Conservation (phyloP, 2,888 invertebrate species). For the Noctua pronuba region DNA sequence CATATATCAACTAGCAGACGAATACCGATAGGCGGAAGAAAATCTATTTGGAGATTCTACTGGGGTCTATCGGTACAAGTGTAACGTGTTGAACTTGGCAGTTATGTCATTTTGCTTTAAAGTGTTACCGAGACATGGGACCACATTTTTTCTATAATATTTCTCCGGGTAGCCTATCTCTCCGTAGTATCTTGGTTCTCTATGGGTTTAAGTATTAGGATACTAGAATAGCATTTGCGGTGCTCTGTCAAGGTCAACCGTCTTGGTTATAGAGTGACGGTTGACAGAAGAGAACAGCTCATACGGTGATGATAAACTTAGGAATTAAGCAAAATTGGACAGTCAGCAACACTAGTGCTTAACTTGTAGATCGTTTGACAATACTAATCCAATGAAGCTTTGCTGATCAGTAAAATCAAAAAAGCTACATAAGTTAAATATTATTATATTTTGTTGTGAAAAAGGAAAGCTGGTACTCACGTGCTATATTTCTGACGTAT, state of each 20-base stretch:
- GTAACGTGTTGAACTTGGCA: background rate
- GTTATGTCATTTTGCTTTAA: background rate
- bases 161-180: background rate
- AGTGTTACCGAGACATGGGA: background rate
- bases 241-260: no score
- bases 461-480: slow-evolving; percentile 3
- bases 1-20: background rate
- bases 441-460: slow-evolving; percentile 6
- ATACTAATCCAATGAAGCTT: background rate
- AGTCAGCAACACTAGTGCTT: background rate
- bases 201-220: no score
- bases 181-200: background rate
- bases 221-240: background rate
- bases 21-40: background rate
- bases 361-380: background rate
- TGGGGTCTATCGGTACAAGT: background rate
- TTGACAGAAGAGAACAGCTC: no score
- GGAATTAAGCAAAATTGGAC: background rate
- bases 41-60: background rate
- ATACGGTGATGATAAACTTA: no score
- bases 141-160: background rate
- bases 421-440: background rate
- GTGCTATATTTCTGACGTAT: slow-evolving; percentile 8
- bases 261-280: no score
- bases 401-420: background rate